These are phyloP conservation scores for Lophius piscatorius DNA, from an alignment of 2,113 vertebrate genomes.

Conservation along the genomic window DNA sequence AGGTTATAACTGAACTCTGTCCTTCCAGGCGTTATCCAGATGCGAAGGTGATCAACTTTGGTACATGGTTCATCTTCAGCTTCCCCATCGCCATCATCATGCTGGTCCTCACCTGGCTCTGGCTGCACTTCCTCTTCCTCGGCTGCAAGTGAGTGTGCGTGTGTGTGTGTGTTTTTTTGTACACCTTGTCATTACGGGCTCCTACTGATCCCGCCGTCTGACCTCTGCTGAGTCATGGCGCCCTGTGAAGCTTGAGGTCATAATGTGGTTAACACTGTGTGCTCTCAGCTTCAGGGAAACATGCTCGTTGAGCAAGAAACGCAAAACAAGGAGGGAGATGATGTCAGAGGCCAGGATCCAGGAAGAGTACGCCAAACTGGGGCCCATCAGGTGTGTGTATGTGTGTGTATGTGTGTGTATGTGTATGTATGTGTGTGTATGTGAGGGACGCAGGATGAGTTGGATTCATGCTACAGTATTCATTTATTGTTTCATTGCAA, in stretches of 20 bases:
- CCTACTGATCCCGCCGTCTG: conserved; percentile 26
- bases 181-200: conserved; percentile 45
- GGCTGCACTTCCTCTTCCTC: conserved; percentile 96
- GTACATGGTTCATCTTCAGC: conserved; percentile 99
- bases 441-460: too few species aligned
- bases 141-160: conserved; percentile 95
- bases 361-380: conserved; percentile 93
- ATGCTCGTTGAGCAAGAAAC: conserved; percentile 96
- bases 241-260: not conserved
- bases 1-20: conserved; percentile 4
- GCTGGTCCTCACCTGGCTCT: conserved; percentile 95
- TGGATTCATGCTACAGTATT: too few species aligned
- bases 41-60: conserved; percentile 95
- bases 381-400: conserved; percentile 85
- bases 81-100: conserved; percentile 95
- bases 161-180: conserved; percentile 43
- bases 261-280: conserved; percentile 4
- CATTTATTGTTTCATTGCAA: too few species aligned
- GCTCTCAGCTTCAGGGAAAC: conserved; percentile 91
- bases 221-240: not conserved
- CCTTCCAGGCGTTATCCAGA: conserved; percentile 90
- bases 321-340: conserved; percentile 92
- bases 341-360: conserved; percentile 93
- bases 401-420: not conserved
- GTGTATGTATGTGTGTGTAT: not conserved